Base-by-base conservation (phyloP, 2,888 invertebrate genomes). In the Drosophila planitibia region DNA sequence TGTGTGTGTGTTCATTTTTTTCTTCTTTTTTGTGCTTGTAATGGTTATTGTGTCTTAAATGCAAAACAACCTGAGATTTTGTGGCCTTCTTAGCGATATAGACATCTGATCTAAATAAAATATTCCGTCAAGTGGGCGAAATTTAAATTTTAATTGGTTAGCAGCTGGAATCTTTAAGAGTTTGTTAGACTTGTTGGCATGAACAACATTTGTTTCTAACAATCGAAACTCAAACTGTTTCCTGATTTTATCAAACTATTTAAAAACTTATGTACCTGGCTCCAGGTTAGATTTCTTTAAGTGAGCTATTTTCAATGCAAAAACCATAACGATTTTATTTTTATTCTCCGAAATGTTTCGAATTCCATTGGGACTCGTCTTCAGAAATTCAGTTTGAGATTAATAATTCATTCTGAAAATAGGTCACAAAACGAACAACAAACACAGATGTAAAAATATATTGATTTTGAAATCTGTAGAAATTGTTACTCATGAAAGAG, bases 31-130 rank as follows among this genome's bases (percentile, higher is more conserved):
- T 68, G 35, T 73, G 58, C 32, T 41, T 54, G 60, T 65, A 54
- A 74, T 65, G 80, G 55, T 68, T 61, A 63, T 68, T 76, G 55
- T 81, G 35, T 69, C 66, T 67, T 58, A 57, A 63, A 77, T 59
- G 54, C 41, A 16, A 49, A 69, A 58, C 41, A 69, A 41, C 32
- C 37, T 44, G 52, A 14, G 41, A 41, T 35, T 69, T 30, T 41
- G 25, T 41, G 22, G 39, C 28, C 32, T 55, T 32, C 54, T n/a
- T n/a, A 25, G 32, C 49, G 14, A 39, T 30, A 39, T 14, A 22
- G 19, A 19, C 10, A 33, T n/a, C 22, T 39, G 47, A 51, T 69
- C 47, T 14, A 25, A 49, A 33, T 25, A 47, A 47, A 47, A 14
- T 16, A 9, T 25, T 14, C 4, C 25, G 9, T 16, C 25, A 25